phyloP scores from a whole-genome alignment of 2,113 vertebrate species.

The Verasper variegatus region DNA sequence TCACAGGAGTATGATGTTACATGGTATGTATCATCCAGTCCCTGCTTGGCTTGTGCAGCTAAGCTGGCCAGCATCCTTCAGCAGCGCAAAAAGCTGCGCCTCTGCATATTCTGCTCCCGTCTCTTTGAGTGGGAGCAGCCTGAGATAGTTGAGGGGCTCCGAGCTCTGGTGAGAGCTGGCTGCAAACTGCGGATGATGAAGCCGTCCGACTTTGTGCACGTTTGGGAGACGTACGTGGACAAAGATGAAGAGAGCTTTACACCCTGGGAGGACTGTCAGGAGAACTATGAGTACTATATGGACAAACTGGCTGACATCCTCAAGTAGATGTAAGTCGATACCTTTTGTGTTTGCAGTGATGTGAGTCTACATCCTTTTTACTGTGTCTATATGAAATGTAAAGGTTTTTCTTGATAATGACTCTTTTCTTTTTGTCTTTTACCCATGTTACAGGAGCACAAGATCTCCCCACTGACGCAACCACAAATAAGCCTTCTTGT shows the following conservation, averaged over 20 bases:
- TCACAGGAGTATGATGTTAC: conserved; percentile 85
- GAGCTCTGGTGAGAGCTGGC: conserved; percentile 76
- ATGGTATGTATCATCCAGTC: conserved; percentile 95
- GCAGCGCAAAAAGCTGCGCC: conserved; percentile 85
- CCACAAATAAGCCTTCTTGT: conserved; percentile 12
- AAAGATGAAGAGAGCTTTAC: conserved; percentile 89
- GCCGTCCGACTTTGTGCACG: conserved; percentile 89
- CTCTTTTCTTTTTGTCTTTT: neutral
- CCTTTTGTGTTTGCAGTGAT: neutral
- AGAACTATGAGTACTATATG: conserved; percentile 91
- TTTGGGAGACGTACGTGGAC: conserved; percentile 96
- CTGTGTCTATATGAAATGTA: neutral
- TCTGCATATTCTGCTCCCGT: conserved; percentile 89
- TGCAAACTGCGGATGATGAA: conserved; percentile 96
- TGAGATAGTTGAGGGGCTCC: conserved; percentile 87
- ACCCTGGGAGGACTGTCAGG: conserved; percentile 97
- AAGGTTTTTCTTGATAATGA: conserved; percentile 12
- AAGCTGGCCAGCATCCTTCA: conserved; percentile 83
- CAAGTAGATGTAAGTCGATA: conserved; percentile 72
- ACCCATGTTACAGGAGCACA: conserved; percentile 27
- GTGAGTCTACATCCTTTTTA: neutral
- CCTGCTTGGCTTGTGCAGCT: conserved; percentile 87
- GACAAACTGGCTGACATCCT: conserved; percentile 91
- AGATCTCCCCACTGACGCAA: conserved; percentile 21
- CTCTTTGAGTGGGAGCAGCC: conserved; percentile 95